Conservation (phyloP, 2,888 invertebrate species). For the Ptycholaimellus sp. region DNA sequence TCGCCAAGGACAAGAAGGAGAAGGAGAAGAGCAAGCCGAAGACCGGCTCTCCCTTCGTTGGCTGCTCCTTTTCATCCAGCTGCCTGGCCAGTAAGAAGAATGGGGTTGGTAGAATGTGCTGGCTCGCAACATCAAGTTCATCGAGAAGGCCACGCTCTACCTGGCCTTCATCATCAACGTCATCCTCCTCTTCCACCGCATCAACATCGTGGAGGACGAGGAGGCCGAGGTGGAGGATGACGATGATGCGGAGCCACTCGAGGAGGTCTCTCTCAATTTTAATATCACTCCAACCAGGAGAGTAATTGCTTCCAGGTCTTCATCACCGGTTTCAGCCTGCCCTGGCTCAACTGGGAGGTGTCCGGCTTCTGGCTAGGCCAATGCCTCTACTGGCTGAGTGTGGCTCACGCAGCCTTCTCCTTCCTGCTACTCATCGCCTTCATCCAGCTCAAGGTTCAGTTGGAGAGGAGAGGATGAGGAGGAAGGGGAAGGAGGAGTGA, state of each 20-base stretch:
- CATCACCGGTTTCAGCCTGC: constrained; percentile 1
- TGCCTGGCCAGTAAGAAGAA: too few species aligned
- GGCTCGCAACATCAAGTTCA: constrained; percentile 88
- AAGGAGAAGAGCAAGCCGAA: too few species aligned
- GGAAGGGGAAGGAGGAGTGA: not conserved
- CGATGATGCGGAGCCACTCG: constrained; percentile 42
- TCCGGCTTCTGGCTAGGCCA: constrained; percentile 1
- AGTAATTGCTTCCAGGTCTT: constrained; percentile 45
- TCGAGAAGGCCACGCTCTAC: constrained; percentile 81
- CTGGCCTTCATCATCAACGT: constrained; percentile 95
- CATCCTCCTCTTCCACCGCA: constrained; percentile 89
- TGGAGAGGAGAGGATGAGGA: not conserved
- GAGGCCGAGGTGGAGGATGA: constrained; percentile 35
- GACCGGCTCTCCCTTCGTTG: too few species aligned
- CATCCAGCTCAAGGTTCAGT: constrained; percentile 68
- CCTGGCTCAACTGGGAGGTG: constrained; percentile 1
- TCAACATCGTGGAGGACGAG: constrained; percentile 25
- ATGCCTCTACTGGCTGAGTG: constrained; percentile 5
- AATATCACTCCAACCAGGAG: too few species aligned
- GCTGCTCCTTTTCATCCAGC: too few species aligned
- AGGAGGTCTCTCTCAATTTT: not conserved
- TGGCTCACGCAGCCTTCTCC: constrained; percentile 17
- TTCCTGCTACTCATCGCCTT: constrained; percentile 46
- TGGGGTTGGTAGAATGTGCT: constrained; percentile 54
- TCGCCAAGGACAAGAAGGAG: too few species aligned